Conservation (phyloP, 2,113 vertebrate species). For the Gymnorhina tibicen region DNA sequence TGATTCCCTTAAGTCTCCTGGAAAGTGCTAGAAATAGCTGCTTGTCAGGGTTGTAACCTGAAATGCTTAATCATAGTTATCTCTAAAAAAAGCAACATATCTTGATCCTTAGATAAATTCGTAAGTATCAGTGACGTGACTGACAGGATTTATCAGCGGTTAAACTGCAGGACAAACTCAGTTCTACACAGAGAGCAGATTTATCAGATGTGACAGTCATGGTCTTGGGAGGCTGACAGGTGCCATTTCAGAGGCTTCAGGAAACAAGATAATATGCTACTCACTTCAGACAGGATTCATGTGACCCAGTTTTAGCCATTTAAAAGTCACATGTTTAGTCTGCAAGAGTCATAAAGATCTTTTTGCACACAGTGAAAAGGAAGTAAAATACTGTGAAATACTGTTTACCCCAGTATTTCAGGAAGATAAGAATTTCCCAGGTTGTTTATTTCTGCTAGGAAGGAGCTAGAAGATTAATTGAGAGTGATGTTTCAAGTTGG, state of each 20-base stretch:
- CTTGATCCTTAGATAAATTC: not conserved
- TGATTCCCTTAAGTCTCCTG: not conserved
- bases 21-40: not conserved
- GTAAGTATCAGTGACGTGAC: not conserved
- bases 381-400: too few species aligned
- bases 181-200: not conserved
- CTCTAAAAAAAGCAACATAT: not conserved
- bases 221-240: not conserved
- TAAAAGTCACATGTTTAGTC: not conserved
- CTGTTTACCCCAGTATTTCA: not conserved
- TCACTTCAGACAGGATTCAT: not conserved
- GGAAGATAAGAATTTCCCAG: not conserved
- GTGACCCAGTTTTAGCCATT: not conserved
- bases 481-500: not conserved
- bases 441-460: not conserved
- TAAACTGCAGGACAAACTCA: not conserved
- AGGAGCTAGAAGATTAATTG: not conserved
- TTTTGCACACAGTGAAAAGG: not conserved
- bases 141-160: not conserved
- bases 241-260: not conserved
- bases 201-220: not conserved
- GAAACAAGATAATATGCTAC: not conserved
- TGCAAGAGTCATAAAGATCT: not conserved
- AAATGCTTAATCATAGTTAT: not conserved
- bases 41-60: not conserved